Evolutionary conservation across 2,797 vertebrate species (phyloP), one percentile per base, ranked within the genome.

Genomic region (Tokudaia tokunoshimensis): DNA sequence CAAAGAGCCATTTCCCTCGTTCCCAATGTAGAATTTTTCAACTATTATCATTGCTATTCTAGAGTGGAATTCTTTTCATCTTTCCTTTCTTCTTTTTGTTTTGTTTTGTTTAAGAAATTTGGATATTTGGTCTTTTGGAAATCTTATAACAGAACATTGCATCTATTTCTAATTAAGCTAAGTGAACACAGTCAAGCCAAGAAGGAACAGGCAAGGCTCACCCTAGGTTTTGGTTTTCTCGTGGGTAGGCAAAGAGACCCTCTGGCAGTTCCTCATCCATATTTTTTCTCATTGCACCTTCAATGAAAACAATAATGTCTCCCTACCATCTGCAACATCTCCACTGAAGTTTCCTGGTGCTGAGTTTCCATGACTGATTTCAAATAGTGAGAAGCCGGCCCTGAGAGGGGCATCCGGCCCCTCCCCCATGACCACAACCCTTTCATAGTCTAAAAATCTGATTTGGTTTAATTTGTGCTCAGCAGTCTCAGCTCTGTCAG

Each of bases 401-500:
- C 52, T 1, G 52, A 78, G 89, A 96, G 63, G 52, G 80, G 31
- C 67, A 72, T 37, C 10, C 11, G 29, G 17, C 76, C 89, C 89
- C 74, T 96, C 94, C 84, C 78, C 94, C 76, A 65, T 10, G 61
- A 19, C 72, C 1, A 15, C 92, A 78, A 86, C 89, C 47, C 81
- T 96, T 97, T 93, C 86, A 26, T 75, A 67, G 89, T 88, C 87
- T 87, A 57, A 96, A 97, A 96, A 96, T 97, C 95, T 96, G 97
- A 97, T 97, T 97, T 97, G 95, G 96, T 97, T 98, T 97, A 97
- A 98, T 98, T 98, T 98, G 94, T 97, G 83, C 96, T 98, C 97
- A 95, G 96, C 94, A 76, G 95, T 95, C 95, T 97, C 95, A 94
- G 94, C 92, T 93, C 91, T 96, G 96, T 97, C 86, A 94, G 94